These are phyloP conservation scores for Erpobdella octoculata DNA, from an alignment of 2,888 invertebrate genomes.

Conservation along the genomic window DNA sequence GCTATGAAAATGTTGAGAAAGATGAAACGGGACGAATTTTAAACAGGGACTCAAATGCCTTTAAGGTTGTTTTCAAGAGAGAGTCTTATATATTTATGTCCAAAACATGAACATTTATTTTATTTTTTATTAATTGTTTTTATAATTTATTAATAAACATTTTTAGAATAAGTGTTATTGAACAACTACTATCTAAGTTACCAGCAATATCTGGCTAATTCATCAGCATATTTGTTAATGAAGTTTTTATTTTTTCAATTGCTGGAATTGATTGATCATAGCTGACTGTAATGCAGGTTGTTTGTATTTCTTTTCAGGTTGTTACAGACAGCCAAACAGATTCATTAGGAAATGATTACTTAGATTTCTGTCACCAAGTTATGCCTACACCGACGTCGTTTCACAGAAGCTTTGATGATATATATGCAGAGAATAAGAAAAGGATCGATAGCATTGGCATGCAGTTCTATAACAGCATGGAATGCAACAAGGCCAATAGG, in stretches of 20 bases:
- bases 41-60: conserved; percentile 10
- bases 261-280: too few relatives aligned
- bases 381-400: conserved; percentile 2
- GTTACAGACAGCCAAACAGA: not conserved
- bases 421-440: conserved; percentile 11
- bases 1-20: conserved; percentile 27
- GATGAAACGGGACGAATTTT: conserved; percentile 9
- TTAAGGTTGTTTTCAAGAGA: not conserved
- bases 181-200: too few relatives aligned
- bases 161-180: too few relatives aligned
- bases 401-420: conserved; percentile 18
- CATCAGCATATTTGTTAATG: too few relatives aligned
- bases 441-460: not conserved
- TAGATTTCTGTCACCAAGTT: not conserved
- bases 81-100: too few relatives aligned
- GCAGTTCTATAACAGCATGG: not conserved
- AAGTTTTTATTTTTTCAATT: too few relatives aligned
- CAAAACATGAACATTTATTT: too few relatives aligned
- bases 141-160: too few relatives aligned
- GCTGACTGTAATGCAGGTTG: too few relatives aligned
- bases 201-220: too few relatives aligned
- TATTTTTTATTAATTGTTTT: too few relatives aligned
- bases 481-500: not conserved
- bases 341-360: not conserved
- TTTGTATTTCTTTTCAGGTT: too few relatives aligned